A percentile compares a stretch with the other conserved stretches of the same genome.
phyloP scores from a whole-genome alignment of 1,140 invertebrate genomes.

The Apis laboriosa region DNA sequence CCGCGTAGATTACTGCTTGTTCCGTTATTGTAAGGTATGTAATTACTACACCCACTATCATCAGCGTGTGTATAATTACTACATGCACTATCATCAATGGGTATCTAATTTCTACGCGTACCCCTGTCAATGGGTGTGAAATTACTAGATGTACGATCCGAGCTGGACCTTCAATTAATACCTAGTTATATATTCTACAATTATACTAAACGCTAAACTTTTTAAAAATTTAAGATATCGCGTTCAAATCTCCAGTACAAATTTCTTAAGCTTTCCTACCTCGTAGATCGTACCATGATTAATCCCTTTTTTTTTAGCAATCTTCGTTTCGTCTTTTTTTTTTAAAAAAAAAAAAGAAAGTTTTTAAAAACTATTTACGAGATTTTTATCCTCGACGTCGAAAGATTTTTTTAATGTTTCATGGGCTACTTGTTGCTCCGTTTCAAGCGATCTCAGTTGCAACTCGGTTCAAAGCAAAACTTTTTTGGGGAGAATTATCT shows the following conservation, averaged over 20 bases:
- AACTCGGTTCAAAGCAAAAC: not conserved
- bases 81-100: constrained; percentile 43
- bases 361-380: too few relatives aligned
- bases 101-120: constrained; percentile 45
- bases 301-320: not conserved
- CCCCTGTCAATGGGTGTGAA: constrained; percentile 34
- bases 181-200: not conserved
- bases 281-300: not conserved
- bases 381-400: not conserved
- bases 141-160: constrained; percentile 26
- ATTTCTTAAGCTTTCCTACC: too few relatives aligned
- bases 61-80: constrained; percentile 46
- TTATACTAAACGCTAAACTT: too few relatives aligned
- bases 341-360: too few relatives aligned
- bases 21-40: constrained; percentile 32
- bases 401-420: not conserved
- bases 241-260: too few relatives aligned
- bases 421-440: not conserved
- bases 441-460: not conserved
- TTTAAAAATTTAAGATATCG: too few relatives aligned
- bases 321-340: too few relatives aligned
- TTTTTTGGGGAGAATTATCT: too few relatives aligned
- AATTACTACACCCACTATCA: constrained; percentile 44
- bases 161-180: constrained; percentile 8
- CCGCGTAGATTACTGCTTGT: constrained; percentile 32